Evolutionary conservation across 2,113 vertebrate species (phyloP).

Genomic region (Coreoperca whiteheadi): DNA sequence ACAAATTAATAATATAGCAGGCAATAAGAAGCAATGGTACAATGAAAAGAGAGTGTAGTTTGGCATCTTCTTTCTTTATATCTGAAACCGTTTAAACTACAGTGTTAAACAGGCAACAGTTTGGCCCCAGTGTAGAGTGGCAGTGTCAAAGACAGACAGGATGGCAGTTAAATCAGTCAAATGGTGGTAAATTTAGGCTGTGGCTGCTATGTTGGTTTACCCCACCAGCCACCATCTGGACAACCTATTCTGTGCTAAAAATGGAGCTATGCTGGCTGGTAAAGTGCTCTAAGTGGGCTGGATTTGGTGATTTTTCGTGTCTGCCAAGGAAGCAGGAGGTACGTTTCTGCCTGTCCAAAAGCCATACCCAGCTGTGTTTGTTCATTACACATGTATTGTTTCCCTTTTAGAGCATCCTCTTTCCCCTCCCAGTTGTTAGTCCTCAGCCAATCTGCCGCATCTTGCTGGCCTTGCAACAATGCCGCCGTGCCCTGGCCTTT

Average conservation of each 20-base stretch:
- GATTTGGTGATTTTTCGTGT: slow-evolving; percentile 28
- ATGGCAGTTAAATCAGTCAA: slow-evolving; percentile 40
- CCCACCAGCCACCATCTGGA: slow-evolving; percentile 55
- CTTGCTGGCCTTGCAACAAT: slow-evolving; percentile 35
- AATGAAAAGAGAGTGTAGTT: slow-evolving; percentile 3
- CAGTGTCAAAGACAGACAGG: slow-evolving; percentile 32
- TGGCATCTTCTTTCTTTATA: neutral
- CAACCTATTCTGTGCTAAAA: slow-evolving; percentile 42
- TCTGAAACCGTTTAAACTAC: slow-evolving; percentile 1
- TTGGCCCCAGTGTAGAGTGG: neutral
- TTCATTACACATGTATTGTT: slow-evolving; percentile 17
- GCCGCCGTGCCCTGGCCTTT: slow-evolving; percentile 37
- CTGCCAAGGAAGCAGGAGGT: neutral
- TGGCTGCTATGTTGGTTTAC: slow-evolving; percentile 35
- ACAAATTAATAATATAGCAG: slow-evolving; percentile 43
- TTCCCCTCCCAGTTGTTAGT: neutral
- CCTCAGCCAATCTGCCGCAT: slow-evolving; percentile 15
- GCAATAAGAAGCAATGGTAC: neutral
- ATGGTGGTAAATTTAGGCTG: slow-evolving; percentile 39
- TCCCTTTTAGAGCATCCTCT: neutral
- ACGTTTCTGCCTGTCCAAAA: neutral
- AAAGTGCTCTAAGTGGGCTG: slow-evolving; percentile 37
- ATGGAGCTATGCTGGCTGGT: slow-evolving; percentile 20
- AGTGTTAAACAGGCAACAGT: slow-evolving; percentile 10
- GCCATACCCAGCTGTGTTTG: neutral